Evolutionary conservation across 2,113 vertebrate genomes (phyloP).

Genomic region (Melanotaenia duboulayi): DNA sequence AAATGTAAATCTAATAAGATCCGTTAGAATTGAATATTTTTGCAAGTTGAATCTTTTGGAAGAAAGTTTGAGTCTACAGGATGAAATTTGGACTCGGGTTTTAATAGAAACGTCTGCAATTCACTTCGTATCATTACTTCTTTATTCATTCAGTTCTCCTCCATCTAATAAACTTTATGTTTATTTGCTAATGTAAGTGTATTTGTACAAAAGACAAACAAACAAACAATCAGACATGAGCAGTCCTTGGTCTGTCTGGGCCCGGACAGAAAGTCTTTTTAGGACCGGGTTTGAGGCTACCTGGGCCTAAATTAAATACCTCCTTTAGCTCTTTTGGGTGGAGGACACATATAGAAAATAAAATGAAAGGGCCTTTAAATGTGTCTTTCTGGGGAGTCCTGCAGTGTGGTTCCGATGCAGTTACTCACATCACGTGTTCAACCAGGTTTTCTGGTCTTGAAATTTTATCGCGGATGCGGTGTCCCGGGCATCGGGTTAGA

Average conservation of each 20-base stretch:
- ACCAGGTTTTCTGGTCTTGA: constrained; percentile 48
- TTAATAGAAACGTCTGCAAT: constrained; percentile 70
- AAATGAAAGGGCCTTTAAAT: constrained; percentile 76
- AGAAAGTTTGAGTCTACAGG: background rate
- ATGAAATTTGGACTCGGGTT: constrained; percentile 31
- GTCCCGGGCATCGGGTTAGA: constrained; percentile 90
- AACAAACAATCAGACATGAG: constrained; percentile 82
- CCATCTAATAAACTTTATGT: constrained; percentile 87
- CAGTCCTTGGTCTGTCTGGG: constrained; percentile 75
- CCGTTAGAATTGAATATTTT: no score
- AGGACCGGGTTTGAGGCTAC: constrained; percentile 43
- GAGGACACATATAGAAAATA: no score
- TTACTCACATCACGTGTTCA: constrained; percentile 73
- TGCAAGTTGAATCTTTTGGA: constrained; percentile 1
- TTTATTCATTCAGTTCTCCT: constrained; percentile 85
- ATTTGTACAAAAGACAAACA: constrained; percentile 88
- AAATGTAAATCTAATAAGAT: background rate
- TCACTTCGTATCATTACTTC: constrained; percentile 76
- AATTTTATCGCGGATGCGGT: constrained; percentile 88
- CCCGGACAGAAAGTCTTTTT: constrained; percentile 62
- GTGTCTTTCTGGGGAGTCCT: constrained; percentile 59
- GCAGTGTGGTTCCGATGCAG: constrained; percentile 70
- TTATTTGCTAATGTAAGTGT: constrained; percentile 86
- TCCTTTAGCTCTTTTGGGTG: constrained; percentile 70
- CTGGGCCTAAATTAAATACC: constrained; percentile 80